Evolutionary conservation across 2,888 invertebrate species (phyloP).

Genomic region (Ophion slaviceki): DNA sequence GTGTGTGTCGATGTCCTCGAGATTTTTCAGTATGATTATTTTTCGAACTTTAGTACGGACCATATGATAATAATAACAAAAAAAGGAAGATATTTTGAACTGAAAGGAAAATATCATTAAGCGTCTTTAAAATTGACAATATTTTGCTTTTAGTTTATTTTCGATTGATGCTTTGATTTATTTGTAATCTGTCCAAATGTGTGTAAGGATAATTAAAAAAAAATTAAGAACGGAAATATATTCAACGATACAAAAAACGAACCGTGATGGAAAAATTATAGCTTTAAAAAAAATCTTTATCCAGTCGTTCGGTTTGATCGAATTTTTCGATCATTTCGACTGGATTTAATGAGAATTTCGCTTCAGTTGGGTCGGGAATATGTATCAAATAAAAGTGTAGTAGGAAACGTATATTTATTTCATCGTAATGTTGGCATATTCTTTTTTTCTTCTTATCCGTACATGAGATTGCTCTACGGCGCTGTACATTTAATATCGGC

Average conservation of each 20-base stretch:
- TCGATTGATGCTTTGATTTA: neutral
- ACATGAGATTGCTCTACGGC: conserved; percentile 72
- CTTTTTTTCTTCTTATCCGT: conserved; percentile 71
- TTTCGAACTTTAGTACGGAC: neutral
- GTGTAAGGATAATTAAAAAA: neutral
- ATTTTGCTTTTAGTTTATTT: neutral
- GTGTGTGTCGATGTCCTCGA: conserved; percentile 43
- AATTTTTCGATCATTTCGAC: neutral
- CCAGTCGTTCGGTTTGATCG: neutral
- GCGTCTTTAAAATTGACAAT: too few species aligned
- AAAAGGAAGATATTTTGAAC: neutral
- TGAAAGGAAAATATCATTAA: too few species aligned
- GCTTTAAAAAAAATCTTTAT: neutral
- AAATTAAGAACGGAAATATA: neutral
- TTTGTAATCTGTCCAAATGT: neutral
- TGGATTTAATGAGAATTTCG: conserved; percentile 20
- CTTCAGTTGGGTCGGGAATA: conserved; percentile 56
- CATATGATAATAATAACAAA: neutral
- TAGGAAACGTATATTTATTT: conserved; percentile 81
- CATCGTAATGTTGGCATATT: conserved; percentile 73
- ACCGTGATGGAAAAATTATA: neutral
- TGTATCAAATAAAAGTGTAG: conserved; percentile 61
- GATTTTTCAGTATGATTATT: conserved; percentile 15
- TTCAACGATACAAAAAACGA: neutral
- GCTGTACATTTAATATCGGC: conserved; percentile 61